These are phyloP conservation scores for Notothenia coriiceps DNA, from an alignment of 2,113 vertebrate genomes.

Conservation along the genomic window DNA sequence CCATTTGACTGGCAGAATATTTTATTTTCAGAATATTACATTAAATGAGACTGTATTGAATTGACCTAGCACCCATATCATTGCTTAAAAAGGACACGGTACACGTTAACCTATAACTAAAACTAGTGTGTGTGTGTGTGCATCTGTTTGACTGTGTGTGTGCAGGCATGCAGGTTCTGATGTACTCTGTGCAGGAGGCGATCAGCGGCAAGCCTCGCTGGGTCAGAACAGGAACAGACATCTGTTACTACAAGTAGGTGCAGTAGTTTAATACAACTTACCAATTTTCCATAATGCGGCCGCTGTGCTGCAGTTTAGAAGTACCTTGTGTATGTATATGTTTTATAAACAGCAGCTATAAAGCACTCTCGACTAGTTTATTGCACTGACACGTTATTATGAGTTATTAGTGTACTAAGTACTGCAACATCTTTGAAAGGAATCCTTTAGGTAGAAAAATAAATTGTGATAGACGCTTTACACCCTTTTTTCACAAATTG, in stretches of 20 bases:
- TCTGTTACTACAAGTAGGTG: slow-evolving; percentile 99
- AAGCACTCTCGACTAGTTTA: slow-evolving; percentile 3
- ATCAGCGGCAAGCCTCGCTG: slow-evolving; percentile 90
- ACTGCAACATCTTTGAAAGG: not conserved
- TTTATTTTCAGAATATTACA: not conserved
- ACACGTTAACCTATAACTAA: no score
- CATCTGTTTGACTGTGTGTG: slow-evolving; percentile 9
- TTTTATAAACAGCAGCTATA: not conserved
- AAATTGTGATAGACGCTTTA: not conserved
- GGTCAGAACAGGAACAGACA: slow-evolving; percentile 93
- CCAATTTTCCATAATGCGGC: not conserved
- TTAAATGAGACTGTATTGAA: not conserved
- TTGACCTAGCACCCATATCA: not conserved
- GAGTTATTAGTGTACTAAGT: not conserved
- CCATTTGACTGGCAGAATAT: not conserved
- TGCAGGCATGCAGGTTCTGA: slow-evolving; percentile 96
- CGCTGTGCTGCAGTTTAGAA: not conserved
- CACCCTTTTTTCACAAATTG: not conserved
- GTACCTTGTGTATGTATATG: not conserved
- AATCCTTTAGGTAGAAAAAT: not conserved
- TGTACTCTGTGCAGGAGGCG: slow-evolving; percentile 98
- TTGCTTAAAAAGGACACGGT: no score
- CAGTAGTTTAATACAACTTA: not conserved
- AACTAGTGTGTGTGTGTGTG: not conserved
- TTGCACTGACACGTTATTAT: not conserved